Conservation (phyloP, 2,113 vertebrate genomes). For the Tamias sibiricus region DNA sequence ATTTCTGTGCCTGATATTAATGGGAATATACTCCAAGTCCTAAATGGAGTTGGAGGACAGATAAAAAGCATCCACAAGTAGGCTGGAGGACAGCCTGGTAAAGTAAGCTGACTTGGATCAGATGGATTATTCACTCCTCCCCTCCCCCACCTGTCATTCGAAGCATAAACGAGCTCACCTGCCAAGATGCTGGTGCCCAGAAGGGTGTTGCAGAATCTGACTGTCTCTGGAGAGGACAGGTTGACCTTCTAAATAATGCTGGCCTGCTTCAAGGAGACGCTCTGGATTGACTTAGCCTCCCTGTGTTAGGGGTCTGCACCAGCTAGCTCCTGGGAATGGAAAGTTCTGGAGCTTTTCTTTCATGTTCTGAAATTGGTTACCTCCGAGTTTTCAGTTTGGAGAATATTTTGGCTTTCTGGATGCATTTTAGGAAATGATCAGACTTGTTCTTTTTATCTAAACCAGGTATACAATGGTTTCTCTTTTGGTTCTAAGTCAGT, state of each 20-base stretch:
- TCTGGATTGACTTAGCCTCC: not conserved
- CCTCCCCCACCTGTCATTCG: not conserved
- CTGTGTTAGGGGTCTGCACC: too few relatives aligned
- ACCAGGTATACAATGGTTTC: not conserved
- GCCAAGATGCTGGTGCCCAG: not conserved
- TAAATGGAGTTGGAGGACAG: not conserved
- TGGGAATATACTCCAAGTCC: not conserved
- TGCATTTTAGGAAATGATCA: not conserved
- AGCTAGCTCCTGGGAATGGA: not conserved
- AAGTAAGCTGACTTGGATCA: not conserved
- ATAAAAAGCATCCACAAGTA: not conserved
- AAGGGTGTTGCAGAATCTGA: not conserved
- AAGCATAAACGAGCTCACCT: not conserved
- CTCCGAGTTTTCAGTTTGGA: not conserved
- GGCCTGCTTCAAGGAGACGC: not conserved
- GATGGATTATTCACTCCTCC: not conserved
- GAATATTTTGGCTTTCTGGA: slow-evolving; percentile 17
- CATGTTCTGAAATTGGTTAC: not conserved
- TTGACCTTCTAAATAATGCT: not conserved
- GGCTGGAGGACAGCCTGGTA: not conserved
- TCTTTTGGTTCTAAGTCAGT: slow-evolving; percentile 43
- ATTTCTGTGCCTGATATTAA: not conserved
- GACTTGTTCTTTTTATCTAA: not conserved
- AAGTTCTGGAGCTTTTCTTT: not conserved
- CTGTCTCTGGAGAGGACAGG: not conserved